phyloP scores from a whole-genome alignment of 2,113 vertebrate genomes.

The Ondatra zibethicus region DNA sequence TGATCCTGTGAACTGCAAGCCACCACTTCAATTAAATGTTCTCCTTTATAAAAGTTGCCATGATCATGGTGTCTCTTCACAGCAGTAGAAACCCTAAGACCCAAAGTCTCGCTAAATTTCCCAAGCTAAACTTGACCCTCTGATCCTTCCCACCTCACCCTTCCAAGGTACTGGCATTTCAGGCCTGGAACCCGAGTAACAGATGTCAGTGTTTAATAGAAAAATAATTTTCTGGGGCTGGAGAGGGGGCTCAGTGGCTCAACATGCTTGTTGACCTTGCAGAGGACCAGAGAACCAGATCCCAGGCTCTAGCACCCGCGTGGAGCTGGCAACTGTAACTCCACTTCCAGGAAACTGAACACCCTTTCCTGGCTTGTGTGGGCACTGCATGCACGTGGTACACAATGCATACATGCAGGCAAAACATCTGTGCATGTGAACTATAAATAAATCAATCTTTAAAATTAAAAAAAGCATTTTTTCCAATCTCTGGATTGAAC shows the following conservation, averaged over 20 bases:
- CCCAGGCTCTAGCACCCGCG: no score
- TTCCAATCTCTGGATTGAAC: not conserved
- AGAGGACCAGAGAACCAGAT: not conserved
- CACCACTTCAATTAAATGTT: not conserved
- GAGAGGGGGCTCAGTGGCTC: not conserved
- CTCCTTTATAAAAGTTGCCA: not conserved
- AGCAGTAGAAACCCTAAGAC: not conserved
- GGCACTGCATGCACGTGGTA: no score
- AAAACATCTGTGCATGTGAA: not conserved
- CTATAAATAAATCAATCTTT: not conserved
- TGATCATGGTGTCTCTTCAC: not conserved
- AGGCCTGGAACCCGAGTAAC: not conserved
- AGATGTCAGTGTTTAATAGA: not conserved
- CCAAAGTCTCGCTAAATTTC: not conserved
- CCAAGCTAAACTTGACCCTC: not conserved
- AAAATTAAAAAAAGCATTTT: not conserved
- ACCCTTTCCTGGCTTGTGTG: not conserved
- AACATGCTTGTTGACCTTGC: no score
- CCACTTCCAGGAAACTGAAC: not conserved
- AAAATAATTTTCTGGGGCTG: not conserved
- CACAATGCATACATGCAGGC: no score
- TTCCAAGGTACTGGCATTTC: not conserved
- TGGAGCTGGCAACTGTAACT: not conserved
- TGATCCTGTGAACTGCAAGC: not conserved
- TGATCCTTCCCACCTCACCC: not conserved